Evolutionary conservation across 2,797 vertebrate species (phyloP).

Genomic region (Epinephelus coioides): DNA sequence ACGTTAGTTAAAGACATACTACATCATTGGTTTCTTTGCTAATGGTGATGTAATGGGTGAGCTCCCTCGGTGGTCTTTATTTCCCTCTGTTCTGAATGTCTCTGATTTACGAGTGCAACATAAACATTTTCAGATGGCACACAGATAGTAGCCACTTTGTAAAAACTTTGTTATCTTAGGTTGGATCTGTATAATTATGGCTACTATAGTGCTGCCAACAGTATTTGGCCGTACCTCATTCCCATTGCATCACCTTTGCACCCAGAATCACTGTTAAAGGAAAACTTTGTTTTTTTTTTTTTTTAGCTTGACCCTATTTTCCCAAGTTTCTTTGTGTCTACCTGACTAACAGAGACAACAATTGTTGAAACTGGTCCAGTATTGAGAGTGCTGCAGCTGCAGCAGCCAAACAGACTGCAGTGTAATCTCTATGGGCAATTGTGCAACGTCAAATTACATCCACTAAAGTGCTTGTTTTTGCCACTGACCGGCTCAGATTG

Average conservation of each 20-base stretch:
- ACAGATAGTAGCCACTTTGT: background rate
- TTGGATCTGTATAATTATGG: constrained; percentile 42
- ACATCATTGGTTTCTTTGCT: constrained; percentile 22
- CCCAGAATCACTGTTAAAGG: constrained; percentile 6
- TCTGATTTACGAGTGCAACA: constrained; percentile 36
- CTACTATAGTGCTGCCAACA: constrained; percentile 31
- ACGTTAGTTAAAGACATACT: background rate
- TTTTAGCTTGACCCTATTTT: too few relatives aligned
- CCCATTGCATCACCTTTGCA: constrained; percentile 38
- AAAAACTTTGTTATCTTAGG: constrained; percentile 19
- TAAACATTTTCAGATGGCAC: constrained; percentile 35
- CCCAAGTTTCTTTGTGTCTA: too few relatives aligned
- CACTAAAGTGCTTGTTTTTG: too few relatives aligned
- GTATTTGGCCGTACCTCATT: constrained; percentile 36
- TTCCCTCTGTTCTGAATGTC: constrained; percentile 1
- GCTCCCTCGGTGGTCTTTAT: constrained; percentile 45
- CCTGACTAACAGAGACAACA: too few relatives aligned
- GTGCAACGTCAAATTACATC: too few relatives aligned
- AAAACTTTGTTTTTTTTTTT: too few relatives aligned
- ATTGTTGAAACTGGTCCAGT: too few relatives aligned
- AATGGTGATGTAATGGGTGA: constrained; percentile 48
- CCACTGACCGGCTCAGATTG: too few relatives aligned
- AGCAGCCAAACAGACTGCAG: too few relatives aligned
- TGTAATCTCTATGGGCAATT: too few relatives aligned
- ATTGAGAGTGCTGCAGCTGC: too few relatives aligned